phyloP scores from a whole-genome alignment of 2,888 invertebrate genomes.

The Lumbricus terrestris region DNA sequence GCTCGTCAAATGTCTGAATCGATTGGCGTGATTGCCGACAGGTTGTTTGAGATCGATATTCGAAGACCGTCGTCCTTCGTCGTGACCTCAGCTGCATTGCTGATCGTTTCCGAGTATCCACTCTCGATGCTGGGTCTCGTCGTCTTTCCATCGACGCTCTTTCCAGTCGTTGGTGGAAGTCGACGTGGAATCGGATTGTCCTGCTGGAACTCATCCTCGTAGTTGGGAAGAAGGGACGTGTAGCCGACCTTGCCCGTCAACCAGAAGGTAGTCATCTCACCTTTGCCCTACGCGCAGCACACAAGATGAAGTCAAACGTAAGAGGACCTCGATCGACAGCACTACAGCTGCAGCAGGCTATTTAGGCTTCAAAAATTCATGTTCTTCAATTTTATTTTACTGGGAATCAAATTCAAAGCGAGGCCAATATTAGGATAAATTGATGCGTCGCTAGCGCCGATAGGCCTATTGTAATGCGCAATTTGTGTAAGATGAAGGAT shows the following conservation, averaged over 20 bases:
- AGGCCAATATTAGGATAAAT: too few species aligned
- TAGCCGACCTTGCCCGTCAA: conserved; percentile 24
- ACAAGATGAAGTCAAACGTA: neutral
- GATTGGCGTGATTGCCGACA: neutral
- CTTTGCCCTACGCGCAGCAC: conserved; percentile 32
- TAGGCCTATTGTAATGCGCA: too few species aligned
- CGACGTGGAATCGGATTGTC: conserved; percentile 20
- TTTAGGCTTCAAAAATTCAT: too few species aligned
- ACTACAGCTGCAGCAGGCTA: too few species aligned
- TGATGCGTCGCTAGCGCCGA: too few species aligned
- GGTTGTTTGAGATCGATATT: neutral
- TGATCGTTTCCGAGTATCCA: conserved; percentile 3
- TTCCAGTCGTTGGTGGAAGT: conserved; percentile 27
- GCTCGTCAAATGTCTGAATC: neutral
- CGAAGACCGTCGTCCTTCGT: neutral
- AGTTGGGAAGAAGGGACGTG: conserved; percentile 26
- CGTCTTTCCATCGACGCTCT: conserved; percentile 11
- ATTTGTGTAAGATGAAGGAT: too few species aligned
- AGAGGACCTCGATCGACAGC: too few species aligned
- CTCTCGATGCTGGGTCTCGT: neutral
- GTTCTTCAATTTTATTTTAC: too few species aligned
- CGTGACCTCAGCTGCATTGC: neutral
- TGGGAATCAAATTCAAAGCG: too few species aligned
- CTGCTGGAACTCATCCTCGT: conserved; percentile 6
- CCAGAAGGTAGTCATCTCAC: conserved; percentile 33